Base-by-base conservation (phyloP, 1,140 invertebrate genomes). In the Zaprionus taronus region DNA sequence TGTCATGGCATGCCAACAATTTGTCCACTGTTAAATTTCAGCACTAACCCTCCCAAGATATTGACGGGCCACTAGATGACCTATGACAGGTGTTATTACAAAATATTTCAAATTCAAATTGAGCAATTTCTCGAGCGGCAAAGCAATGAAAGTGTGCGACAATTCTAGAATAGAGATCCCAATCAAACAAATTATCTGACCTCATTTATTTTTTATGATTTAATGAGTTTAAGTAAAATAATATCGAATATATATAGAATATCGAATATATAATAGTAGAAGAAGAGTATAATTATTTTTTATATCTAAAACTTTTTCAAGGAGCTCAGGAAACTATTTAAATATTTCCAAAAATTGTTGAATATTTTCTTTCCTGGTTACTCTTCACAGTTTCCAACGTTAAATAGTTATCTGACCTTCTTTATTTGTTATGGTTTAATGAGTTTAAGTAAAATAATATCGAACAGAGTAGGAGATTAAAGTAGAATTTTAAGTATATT, bases 1-100 rank as follows among this genome's bases (percentile, higher is more conserved):
- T 75, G 68, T 26, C 68, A 51, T 72, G 63, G 26, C 61, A 60
- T 66, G 63, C 20, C 14, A 74, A 62, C 51, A 74, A 63, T 70
- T 70, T 47, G 41, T 12, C 49, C 66, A 70, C 56, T 70, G 58
- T 63, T 31, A 63, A 70, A 47, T 63, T 24, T n/a, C 5, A 14
- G 22, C 53, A 55, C 41, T 55, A 34, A 34, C 47, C 20, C 22
- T 24, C 9, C 36, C 7, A 26, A 1, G 22, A 12, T 55, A 24
- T 28, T 51, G 44, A 44, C 15, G 11, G 24, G 9, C 12, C 20
- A 11, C 4, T 28, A 7, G 22, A 57, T 57, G n/a, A 9, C 26
- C 15, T 5, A 2, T 26, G 34, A 56, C 63, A 55, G 14, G 63
- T 65, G 51, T 65, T 65, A 65, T 41, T 56, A 55, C 26, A 17